These are phyloP conservation scores for Gisinianus flammeolus DNA, from an alignment of 2,888 invertebrate genomes.

Conservation along the genomic window DNA sequence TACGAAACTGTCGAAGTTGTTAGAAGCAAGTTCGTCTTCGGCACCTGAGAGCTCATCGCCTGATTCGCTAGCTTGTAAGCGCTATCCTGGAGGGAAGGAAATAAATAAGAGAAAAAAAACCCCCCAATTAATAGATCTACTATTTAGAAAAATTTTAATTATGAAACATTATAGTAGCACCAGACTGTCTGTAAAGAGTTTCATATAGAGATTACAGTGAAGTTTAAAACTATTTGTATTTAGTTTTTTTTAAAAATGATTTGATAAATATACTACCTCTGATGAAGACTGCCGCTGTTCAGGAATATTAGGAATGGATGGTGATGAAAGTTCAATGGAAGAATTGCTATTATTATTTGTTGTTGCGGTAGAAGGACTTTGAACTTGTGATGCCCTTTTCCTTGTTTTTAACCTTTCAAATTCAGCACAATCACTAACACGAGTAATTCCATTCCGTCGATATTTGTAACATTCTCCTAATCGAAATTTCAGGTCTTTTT, in stretches of 20 bases:
- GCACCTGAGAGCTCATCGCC: constrained; percentile 23
- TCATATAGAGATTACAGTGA: too few relatives aligned
- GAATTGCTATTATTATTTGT: neutral
- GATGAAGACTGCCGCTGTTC: neutral
- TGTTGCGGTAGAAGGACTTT: constrained; percentile 6
- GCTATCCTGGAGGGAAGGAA: constrained; percentile 46
- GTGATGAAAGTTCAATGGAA: neutral
- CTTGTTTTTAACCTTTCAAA: constrained; percentile 50
- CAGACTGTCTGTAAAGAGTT: too few relatives aligned
- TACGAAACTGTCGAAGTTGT: constrained; percentile 30
- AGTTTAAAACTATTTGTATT: too few relatives aligned
- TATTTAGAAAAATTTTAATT: too few relatives aligned
- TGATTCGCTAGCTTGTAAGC: constrained; percentile 31
- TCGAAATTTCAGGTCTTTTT: constrained; percentile 81
- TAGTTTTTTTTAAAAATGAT: too few relatives aligned
- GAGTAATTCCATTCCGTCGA: constrained; percentile 81
- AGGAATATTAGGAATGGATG: constrained; percentile 17
- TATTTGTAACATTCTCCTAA: constrained; percentile 83
- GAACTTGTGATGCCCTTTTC: constrained; percentile 15
- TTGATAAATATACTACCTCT: constrained; percentile 13
- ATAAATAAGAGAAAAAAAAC: constrained; percentile 35
- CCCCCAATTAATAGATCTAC: constrained; percentile 35
- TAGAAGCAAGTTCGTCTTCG: constrained; percentile 21
- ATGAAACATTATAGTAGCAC: too few relatives aligned
- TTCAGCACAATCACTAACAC: constrained; percentile 53